phyloP scores from a whole-genome alignment of 2,113 vertebrate genomes.

The Jaculus jaculus region DNA sequence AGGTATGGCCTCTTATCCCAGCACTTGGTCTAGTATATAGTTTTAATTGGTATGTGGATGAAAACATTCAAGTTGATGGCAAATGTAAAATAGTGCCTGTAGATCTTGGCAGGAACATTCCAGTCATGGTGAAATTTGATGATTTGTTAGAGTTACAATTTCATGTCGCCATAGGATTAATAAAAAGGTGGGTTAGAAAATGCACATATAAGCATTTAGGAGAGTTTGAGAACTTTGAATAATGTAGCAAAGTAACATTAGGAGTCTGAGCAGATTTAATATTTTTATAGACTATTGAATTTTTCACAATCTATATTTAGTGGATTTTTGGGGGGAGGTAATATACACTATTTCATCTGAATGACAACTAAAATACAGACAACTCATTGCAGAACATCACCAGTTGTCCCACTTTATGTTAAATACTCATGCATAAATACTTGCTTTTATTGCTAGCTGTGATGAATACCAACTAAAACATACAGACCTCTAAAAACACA shows the following conservation, averaged over 20 bases:
- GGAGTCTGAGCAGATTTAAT: conserved; percentile 30
- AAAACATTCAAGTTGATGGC: conserved; percentile 3
- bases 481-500: background rate
- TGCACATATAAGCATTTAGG: conserved; percentile 11
- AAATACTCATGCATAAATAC: background rate
- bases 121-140: background rate
- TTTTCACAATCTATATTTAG: background rate
- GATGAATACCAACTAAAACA: background rate
- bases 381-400: background rate
- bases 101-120: background rate
- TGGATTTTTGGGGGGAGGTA: background rate
- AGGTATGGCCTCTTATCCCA: background rate
- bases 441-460: conserved; percentile 3
- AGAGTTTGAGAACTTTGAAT: background rate
- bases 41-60: background rate
- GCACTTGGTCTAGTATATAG: background rate
- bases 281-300: conserved; percentile 42
- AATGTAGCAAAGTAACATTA: conserved; percentile 6
- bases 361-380: background rate
- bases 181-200: conserved; percentile 4
- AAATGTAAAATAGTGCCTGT: background rate
- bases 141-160: background rate
- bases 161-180: background rate
- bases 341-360: background rate
- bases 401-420: background rate